These are phyloP conservation scores for Leucoptera coffeella DNA, from an alignment of 2,888 invertebrate genomes.

Conservation along the genomic window DNA sequence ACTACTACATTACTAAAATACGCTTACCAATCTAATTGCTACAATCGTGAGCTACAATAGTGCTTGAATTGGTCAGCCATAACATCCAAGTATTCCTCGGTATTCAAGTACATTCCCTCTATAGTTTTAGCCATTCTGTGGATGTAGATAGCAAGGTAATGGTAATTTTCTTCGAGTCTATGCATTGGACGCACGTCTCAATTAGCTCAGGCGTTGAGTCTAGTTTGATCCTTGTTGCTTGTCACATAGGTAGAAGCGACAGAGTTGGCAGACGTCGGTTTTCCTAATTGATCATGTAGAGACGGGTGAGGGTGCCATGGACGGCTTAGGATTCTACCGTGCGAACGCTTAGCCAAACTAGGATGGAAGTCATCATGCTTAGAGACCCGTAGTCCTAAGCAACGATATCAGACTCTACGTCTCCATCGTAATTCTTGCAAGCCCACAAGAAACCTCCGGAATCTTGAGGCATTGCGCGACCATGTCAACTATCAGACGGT, in stretches of 20 bases:
- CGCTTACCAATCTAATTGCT: too few relatives aligned
- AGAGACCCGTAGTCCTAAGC: constrained; percentile 78
- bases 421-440: constrained; percentile 91
- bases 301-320: constrained; percentile 86
- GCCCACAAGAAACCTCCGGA: constrained; percentile 87
- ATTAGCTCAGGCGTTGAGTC: constrained; percentile 68
- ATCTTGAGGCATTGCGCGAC: constrained; percentile 79
- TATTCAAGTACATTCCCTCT: constrained; percentile 75
- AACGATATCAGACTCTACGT: constrained; percentile 84
- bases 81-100: constrained; percentile 80
- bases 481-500: constrained; percentile 88
- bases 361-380: constrained; percentile 87
- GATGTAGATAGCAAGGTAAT: constrained; percentile 86
- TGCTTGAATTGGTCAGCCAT: constrained; percentile 66
- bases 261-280: constrained; percentile 84
- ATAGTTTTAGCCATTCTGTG: constrained; percentile 77
- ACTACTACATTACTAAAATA: too few relatives aligned
- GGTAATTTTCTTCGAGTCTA: constrained; percentile 80
- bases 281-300: constrained; percentile 83
- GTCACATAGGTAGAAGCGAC: constrained; percentile 90
- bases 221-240: constrained; percentile 82
- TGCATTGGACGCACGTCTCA: constrained; percentile 72
- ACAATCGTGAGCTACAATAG: too few relatives aligned
- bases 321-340: constrained; percentile 90
- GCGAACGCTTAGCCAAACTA: constrained; percentile 78